Evolutionary conservation across 2,888 invertebrate genomes (phyloP), one percentile per base, ranked within the genome.

Genomic region (Entomobrya proxima): DNA sequence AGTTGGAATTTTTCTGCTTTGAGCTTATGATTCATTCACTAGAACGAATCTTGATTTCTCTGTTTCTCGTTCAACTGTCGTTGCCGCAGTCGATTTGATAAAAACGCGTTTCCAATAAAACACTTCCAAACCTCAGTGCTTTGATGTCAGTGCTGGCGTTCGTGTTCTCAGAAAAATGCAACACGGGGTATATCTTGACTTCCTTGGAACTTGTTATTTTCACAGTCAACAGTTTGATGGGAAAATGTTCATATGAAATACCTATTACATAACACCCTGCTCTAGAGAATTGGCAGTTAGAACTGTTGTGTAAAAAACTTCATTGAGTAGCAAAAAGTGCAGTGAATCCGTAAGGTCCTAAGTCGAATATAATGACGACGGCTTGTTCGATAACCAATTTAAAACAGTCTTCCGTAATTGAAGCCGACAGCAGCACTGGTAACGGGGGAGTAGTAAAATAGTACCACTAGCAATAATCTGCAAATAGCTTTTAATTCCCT

Each of bases 401-500:
- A 15, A 35, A 58, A 30, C 27, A 35, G 35, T 72, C 27, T 67
- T 32, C 30, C 4, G 80, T 72, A 69, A 72, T 80, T 80, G 80
- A 21, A 80, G 72, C 55, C 13, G 72, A 55, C 55, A 58, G 52
- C 18, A 7, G 37, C 5, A 64, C 44, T 40, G 18, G 2, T 27
- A 74, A 1, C 27, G 2, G 21, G 61, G 58, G 58, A 37, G 58
- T 55, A 40, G 50, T 79, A 52, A 79, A 79, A 52, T 35, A 79
- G 35, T 40, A 69, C 79, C 35, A 64, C 64, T 72, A 27, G 72
- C 55, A 80, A 55, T 55, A 55, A 35, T 47, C 77, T 78, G 69
- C 79, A 79, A 79, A 79, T 79, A 67, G 79, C 79, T 79, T 69
- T 30, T 67, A 52, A 67, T 50, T 79, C 67, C 79, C 69, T 44